phyloP scores from a whole-genome alignment of 2,888 invertebrate genomes.

The Lasioglossum pauxillum region DNA sequence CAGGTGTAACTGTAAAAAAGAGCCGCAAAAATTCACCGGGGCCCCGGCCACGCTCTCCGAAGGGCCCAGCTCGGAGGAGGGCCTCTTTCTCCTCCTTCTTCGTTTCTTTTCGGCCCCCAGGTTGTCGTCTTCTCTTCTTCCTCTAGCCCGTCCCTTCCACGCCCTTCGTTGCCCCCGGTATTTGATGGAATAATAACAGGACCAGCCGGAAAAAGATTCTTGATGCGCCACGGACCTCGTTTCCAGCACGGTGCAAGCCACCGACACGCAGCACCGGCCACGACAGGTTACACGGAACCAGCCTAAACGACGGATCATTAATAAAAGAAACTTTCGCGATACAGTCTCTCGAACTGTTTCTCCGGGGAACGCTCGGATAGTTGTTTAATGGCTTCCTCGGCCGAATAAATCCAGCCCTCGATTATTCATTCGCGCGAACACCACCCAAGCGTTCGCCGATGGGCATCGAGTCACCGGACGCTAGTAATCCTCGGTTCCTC shows the following conservation, averaged over 20 bases:
- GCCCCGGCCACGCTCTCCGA: constrained; percentile 24
- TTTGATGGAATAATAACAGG: constrained; percentile 73
- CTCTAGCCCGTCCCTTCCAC: constrained; percentile 24
- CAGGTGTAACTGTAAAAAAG: constrained; percentile 72
- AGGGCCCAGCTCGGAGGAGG: neutral
- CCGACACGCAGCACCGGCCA: constrained; percentile 30
- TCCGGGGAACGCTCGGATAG: neutral
- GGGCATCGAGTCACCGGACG: neutral
- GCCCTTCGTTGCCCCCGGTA: constrained; percentile 57
- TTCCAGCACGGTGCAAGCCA: constrained; percentile 24
- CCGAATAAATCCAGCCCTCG: neutral
- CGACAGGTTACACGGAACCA: constrained; percentile 61
- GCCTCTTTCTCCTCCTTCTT: neutral
- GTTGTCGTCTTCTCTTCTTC: neutral
- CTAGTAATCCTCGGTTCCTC: neutral
- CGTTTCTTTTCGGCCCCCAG: neutral
- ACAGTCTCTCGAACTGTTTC: neutral
- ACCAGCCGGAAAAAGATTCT: constrained; percentile 49
- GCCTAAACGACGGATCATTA: constrained; percentile 47
- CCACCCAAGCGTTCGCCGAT: neutral
- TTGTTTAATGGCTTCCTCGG: neutral
- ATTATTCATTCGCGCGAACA: constrained; percentile 3
- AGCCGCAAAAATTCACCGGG: constrained; percentile 68
- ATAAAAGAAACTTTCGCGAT: constrained; percentile 37
- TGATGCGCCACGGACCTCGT: constrained; percentile 34